phyloP scores from a whole-genome alignment of 2,797 vertebrate species.

The Cetoscarus ocellatus region DNA sequence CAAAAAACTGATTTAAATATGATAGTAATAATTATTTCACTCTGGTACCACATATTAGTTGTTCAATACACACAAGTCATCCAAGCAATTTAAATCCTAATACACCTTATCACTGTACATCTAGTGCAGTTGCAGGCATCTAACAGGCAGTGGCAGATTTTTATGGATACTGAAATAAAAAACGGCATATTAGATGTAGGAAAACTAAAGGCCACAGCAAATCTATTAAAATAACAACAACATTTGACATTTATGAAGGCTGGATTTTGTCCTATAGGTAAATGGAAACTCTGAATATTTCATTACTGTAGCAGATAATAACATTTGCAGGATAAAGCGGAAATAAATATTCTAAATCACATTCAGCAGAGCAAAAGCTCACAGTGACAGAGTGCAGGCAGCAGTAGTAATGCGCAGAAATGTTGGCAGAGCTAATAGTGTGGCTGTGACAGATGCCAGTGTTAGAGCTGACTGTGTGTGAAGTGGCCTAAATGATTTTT shows the following conservation, averaged over 20 bases:
- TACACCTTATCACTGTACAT: background rate
- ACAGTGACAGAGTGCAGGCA: conserved; percentile 53
- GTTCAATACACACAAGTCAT: background rate
- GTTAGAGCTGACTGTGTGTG: conserved; percentile 53
- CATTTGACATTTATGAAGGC: conserved; percentile 50
- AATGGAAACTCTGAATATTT: conserved; percentile 51
- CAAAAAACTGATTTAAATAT: background rate
- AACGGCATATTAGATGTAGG: conserved; percentile 17
- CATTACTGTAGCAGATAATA: conserved; percentile 62
- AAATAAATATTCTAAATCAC: conserved; percentile 64
- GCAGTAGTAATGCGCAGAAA: conserved; percentile 53
- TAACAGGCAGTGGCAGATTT: background rate
- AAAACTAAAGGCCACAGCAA: conserved; percentile 36
- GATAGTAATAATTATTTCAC: no score
- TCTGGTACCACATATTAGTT: background rate
- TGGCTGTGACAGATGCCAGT: conserved; percentile 59
- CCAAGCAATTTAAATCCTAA: conserved; percentile 9
- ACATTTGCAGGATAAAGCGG: conserved; percentile 55
- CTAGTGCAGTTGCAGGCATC: background rate
- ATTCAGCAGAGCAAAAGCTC: conserved; percentile 46
- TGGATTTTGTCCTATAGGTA: conserved; percentile 29
- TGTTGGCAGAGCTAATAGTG: conserved; percentile 58
- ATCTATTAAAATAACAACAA: conserved; percentile 50
- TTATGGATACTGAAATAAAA: conserved; percentile 27
- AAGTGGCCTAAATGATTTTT: conserved; percentile 55